Evolutionary conservation across 2,888 invertebrate genomes (phyloP).

Genomic region (Ditula angustiorana): DNA sequence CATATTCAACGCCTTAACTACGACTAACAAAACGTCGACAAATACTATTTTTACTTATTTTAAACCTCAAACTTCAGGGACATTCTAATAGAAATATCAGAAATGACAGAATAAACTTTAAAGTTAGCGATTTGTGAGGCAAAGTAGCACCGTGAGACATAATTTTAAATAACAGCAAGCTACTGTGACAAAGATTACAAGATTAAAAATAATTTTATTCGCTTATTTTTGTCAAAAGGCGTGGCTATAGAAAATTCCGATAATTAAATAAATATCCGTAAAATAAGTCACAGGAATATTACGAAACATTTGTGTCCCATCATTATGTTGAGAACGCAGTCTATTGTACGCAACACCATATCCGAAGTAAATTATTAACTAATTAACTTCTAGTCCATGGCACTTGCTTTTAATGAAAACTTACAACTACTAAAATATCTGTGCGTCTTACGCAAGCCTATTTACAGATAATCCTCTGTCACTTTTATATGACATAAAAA

Average conservation of each 20-base stretch:
- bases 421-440: conserved; percentile 39
- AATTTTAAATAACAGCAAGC: not conserved
- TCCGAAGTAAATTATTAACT: conserved; percentile 60
- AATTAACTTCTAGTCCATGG: conserved; percentile 68
- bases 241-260: not conserved
- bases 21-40: conserved; percentile 12
- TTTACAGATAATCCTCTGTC: conserved; percentile 66
- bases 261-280: conserved; percentile 10
- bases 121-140: not conserved
- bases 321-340: conserved; percentile 31
- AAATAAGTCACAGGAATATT: not conserved
- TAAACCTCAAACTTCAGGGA: not conserved
- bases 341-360: conserved; percentile 47
- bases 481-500: conserved; percentile 51
- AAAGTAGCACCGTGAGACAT: not conserved
- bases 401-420: conserved; percentile 66
- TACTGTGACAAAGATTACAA: not conserved
- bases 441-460: conserved; percentile 46
- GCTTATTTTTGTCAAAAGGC: not conserved
- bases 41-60: not conserved
- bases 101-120: not conserved
- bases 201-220: not conserved
- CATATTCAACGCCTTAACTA: conserved; percentile 32
- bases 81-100: not conserved
- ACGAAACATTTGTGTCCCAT: not conserved